phyloP scores from a whole-genome alignment of 2,113 vertebrate species.

The Melanerpes aurifrons region DNA sequence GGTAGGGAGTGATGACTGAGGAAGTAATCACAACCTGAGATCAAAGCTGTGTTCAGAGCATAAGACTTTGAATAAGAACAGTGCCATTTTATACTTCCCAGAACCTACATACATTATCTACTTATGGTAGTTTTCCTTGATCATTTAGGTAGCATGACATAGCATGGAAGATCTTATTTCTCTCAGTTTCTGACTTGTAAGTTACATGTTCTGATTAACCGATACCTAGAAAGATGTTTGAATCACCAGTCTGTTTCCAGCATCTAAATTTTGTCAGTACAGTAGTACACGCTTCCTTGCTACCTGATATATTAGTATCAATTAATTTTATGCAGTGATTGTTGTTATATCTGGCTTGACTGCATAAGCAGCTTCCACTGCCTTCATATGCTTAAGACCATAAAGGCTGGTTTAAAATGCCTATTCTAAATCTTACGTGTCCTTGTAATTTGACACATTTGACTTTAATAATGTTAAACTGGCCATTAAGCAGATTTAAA shows the following conservation, averaged over 20 bases:
- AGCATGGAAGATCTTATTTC: neutral
- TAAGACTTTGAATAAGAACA: neutral
- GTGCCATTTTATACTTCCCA: neutral
- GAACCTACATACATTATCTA: neutral
- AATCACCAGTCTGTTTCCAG: neutral
- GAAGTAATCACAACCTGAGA: neutral
- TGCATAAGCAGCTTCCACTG: neutral
- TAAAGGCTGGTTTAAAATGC: conserved; percentile 8
- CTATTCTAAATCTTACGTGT: neutral
- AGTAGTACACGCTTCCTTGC: neutral
- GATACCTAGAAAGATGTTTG: neutral
- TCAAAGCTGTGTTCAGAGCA: neutral
- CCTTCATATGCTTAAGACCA: neutral
- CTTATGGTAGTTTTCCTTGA: neutral
- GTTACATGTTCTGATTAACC: neutral
- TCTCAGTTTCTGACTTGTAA: neutral
- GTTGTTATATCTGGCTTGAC: neutral
- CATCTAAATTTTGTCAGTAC: neutral
- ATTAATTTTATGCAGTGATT: neutral
- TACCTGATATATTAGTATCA: neutral
- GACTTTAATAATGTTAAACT: neutral
- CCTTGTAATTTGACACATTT: neutral
- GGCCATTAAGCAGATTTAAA: conserved; percentile 9
- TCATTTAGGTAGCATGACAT: neutral
- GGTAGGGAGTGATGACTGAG: neutral